These are phyloP conservation scores for Dinothrombium tinctorium DNA, from an alignment of 1,140 invertebrate genomes.

Conservation along the genomic window DNA sequence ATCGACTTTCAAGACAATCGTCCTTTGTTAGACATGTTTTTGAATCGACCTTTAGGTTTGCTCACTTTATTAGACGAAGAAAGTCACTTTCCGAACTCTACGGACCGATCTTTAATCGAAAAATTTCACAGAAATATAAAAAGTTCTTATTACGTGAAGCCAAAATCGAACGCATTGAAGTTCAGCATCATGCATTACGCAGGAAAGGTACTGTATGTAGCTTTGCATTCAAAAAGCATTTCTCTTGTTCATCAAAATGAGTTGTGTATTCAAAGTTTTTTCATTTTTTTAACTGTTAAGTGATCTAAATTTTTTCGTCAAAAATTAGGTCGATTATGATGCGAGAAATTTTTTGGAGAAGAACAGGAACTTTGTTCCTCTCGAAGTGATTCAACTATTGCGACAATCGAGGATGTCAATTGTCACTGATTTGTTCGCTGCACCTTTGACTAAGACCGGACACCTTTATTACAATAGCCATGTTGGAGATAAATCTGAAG, in stretches of 20 bases:
- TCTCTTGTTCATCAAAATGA: slow-evolving; percentile 2
- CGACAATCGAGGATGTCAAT: slow-evolving; percentile 27
- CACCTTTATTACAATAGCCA: slow-evolving; percentile 7
- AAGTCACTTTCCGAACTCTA: slow-evolving; percentile 45
- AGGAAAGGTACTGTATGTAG: slow-evolving; percentile 20
- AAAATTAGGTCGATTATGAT: slow-evolving; percentile 40
- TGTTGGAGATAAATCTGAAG: slow-evolving; percentile 2
- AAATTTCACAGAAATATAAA: slow-evolving; percentile 58
- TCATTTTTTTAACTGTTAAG: slow-evolving; percentile 4
- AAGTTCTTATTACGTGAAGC: slow-evolving; percentile 44
- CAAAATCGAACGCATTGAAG: slow-evolving; percentile 44
- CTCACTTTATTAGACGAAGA: slow-evolving; percentile 64
- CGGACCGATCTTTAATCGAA: slow-evolving; percentile 43
- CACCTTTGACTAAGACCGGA: slow-evolving; percentile 47
- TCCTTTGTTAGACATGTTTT: slow-evolving; percentile 52
- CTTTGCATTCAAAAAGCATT: not conserved
- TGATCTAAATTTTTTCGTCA: not conserved
- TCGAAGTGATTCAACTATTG: slow-evolving; percentile 49
- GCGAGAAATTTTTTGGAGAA: slow-evolving; percentile 53
- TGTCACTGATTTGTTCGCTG: slow-evolving; percentile 49
- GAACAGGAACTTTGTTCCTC: slow-evolving; percentile 53
- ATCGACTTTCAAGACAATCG: slow-evolving; percentile 59
- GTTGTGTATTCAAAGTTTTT: not conserved
- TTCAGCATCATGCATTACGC: slow-evolving; percentile 51
- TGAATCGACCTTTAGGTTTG: slow-evolving; percentile 51